Percentiles rank a stretch among this genome's conserved stretches.
Evolutionary conservation across 1,140 invertebrate genomes (phyloP).

Genomic region (Rhynchophorus ferrugineus): DNA sequence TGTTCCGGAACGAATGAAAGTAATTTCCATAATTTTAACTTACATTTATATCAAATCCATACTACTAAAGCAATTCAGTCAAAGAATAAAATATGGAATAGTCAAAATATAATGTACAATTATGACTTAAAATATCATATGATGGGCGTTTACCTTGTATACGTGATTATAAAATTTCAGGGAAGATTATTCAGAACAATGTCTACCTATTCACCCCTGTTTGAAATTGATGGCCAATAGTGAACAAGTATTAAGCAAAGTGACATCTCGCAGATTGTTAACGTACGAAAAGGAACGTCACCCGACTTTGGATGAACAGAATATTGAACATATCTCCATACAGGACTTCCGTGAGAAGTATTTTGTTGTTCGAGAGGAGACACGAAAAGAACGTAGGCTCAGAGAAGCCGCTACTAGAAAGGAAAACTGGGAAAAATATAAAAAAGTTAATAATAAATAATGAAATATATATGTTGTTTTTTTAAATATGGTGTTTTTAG

Average conservation of each 20-base stretch:
- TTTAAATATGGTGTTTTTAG: background rate
- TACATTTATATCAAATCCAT: no score
- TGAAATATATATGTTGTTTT: background rate
- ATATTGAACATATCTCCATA: conserved; percentile 23
- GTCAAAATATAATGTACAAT: no score
- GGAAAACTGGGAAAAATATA: conserved; percentile 29
- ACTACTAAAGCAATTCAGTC: no score
- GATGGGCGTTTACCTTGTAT: no score
- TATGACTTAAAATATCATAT: no score
- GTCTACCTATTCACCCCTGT: conserved; percentile 73
- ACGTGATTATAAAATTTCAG: conserved; percentile 41
- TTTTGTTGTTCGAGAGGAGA: conserved; percentile 55
- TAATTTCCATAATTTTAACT: no score
- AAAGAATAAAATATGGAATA: no score
- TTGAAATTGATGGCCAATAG: conserved; percentile 72
- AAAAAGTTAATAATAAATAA: conserved; percentile 13
- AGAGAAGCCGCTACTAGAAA: conserved; percentile 30
- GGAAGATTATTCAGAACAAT: conserved; percentile 63
- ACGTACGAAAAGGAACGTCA: conserved; percentile 78
- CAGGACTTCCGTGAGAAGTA: conserved; percentile 56
- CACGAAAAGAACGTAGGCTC: conserved; percentile 47
- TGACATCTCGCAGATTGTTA: conserved; percentile 73
- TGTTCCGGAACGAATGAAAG: no score
- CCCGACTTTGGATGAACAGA: conserved; percentile 35
- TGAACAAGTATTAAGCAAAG: conserved; percentile 74